Percentiles rank a stretch among this genome's conserved stretches.
These are phyloP conservation scores for Tillus elongatus DNA, from an alignment of 2,888 invertebrate species.

Conservation along the genomic window DNA sequence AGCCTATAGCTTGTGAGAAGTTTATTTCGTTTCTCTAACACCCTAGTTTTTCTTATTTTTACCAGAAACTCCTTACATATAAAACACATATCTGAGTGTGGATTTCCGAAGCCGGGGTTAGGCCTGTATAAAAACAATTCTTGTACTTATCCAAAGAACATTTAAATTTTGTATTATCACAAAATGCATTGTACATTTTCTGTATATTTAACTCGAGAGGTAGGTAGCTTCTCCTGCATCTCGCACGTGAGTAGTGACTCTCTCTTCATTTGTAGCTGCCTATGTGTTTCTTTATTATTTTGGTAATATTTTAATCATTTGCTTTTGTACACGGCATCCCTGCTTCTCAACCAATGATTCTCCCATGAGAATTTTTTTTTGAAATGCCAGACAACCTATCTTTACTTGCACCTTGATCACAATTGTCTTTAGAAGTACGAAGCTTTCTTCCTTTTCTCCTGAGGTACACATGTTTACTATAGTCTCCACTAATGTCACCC, in stretches of 20 bases:
- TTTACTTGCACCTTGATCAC: constrained; percentile 5
- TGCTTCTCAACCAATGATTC: constrained; percentile 5
- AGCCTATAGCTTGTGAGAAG: constrained; percentile 4
- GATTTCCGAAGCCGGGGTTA: constrained; percentile 6
- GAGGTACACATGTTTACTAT: too few species aligned
- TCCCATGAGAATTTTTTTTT: constrained; percentile 4
- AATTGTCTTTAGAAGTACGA: not conserved
- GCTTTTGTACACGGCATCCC: not conserved
- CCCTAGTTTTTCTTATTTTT: not conserved
- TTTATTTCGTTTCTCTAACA: not conserved
- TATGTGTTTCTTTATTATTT: constrained; percentile 3
- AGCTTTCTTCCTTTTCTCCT: too few species aligned
- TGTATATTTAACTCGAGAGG: constrained; percentile 6
- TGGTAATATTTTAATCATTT: constrained; percentile 7
- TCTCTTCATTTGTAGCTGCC: constrained; percentile 5
- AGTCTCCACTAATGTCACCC: too few species aligned
- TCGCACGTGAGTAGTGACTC: constrained; percentile 4
- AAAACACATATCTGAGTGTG: constrained; percentile 5
- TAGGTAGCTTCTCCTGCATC: constrained; percentile 8
- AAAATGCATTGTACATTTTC: constrained; percentile 5
- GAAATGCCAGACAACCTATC: constrained; percentile 4
- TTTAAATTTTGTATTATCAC: constrained; percentile 2
- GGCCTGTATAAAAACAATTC: not conserved
- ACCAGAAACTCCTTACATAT: constrained; percentile 4
- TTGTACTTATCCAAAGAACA: constrained; percentile 7